These are phyloP conservation scores for Schizotus pectinicornis DNA, from an alignment of 2,888 invertebrate species.

Conservation along the genomic window DNA sequence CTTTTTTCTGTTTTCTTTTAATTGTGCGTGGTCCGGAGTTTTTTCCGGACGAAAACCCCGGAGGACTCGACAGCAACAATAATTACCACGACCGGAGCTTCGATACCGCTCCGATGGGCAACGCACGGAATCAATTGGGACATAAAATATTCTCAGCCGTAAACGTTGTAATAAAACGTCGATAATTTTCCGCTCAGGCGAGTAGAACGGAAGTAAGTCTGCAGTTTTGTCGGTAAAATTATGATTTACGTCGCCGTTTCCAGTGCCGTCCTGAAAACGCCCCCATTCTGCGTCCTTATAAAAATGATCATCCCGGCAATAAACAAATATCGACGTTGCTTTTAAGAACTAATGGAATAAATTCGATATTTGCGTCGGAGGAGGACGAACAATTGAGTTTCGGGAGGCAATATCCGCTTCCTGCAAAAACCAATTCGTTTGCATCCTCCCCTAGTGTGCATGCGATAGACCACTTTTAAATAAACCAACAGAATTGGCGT, in stretches of 20 bases:
- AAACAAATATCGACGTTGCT: slow-evolving; percentile 8
- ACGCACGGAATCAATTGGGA: slow-evolving; percentile 27
- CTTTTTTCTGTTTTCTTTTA: slow-evolving; percentile 6
- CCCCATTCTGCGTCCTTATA: slow-evolving; percentile 3
- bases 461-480: slow-evolving; percentile 1
- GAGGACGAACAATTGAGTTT: slow-evolving; percentile 11
- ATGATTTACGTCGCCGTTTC: slow-evolving; percentile 33
- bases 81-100: too few species aligned
- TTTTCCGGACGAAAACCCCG: neutral
- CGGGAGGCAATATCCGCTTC: slow-evolving; percentile 16
- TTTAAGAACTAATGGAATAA: neutral
- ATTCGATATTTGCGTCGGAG: slow-evolving; percentile 9
- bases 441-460: neutral
- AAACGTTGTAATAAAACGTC: slow-evolving; percentile 39
- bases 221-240: slow-evolving; percentile 35
- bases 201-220: slow-evolving; percentile 38
- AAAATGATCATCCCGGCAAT: neutral
- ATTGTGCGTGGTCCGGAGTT: slow-evolving; percentile 4
- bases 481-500: too few species aligned
- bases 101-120: neutral
- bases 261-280: slow-evolving; percentile 8
- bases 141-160: slow-evolving; percentile 32
- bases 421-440: slow-evolving; percentile 5
- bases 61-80: too few species aligned
- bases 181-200: slow-evolving; percentile 38